Evolutionary conservation across 2,888 invertebrate species (phyloP), one percentile per base, ranked within the genome.

Genomic region (Meandrusa payeni): DNA sequence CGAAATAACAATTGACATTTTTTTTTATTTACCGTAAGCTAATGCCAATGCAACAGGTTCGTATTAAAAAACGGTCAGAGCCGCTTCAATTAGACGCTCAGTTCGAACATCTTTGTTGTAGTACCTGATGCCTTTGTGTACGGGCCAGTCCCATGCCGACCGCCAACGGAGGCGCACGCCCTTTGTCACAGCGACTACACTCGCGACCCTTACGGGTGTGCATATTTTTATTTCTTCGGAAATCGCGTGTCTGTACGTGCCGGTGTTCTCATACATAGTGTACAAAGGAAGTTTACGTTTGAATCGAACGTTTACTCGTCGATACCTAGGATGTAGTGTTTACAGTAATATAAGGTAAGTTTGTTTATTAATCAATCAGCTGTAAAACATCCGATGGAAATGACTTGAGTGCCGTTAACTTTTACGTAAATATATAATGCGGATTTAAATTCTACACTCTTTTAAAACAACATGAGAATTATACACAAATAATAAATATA

Each of bases 281-380:
- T 48, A 47, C 57, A 59, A 63, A 69, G 71, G 66, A 69, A 68
- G 68, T 74, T 69, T 59, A 51, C 51, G 34, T 38, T 47, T 7
- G 7, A 43, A 57, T 60, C 57, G 65, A 67, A 69, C 68, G 64
- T 69, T 68, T 56, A 46, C 56, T 55, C 63, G 63, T 65, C 67
- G 61, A 68, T 68, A 44, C 45, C 45, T n/a, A 59, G 64, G 61
- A 69, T 67, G 54, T 64, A 54, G 62, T 77, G 73, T 71, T 71
- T 73, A 68, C 56, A 60, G 57, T 66, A 54, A 55, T 71, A 47
- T 55, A 64, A 69, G 82, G 76, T 80, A 54, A 76, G 80, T 73
- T 70, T 76, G 74, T 76, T 75, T 70, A 70, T 71, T 59, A 55
- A 55, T 57, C 54, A 68, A 76, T 81, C 77, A 79, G 78, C 81